These are phyloP conservation scores for Acleris laterana DNA, from an alignment of 2,888 invertebrate species.

Conservation along the genomic window DNA sequence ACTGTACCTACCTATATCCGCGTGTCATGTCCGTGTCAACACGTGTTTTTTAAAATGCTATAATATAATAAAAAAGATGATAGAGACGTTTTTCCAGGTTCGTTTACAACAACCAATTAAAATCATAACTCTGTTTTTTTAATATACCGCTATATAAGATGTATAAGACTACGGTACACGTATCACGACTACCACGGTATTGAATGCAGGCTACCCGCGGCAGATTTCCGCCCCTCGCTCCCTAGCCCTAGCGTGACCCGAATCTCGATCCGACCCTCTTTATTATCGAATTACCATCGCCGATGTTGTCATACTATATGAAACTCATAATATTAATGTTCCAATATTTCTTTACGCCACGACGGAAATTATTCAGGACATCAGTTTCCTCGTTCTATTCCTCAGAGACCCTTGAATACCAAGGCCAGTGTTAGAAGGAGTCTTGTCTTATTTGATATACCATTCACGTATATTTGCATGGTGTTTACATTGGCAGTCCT, in stretches of 20 bases:
- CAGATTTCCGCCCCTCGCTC: neutral
- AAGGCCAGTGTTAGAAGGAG: slow-evolving; percentile 17
- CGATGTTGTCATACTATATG: slow-evolving; percentile 25
- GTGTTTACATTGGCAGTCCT: slow-evolving; percentile 7
- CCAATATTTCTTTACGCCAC: neutral
- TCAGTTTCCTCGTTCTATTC: slow-evolving; percentile 14
- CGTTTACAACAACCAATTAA: no score
- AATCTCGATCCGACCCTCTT: slow-evolving; percentile 44
- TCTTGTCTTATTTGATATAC: slow-evolving; percentile 11
- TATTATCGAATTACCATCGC: slow-evolving; percentile 50
- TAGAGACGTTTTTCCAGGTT: no score
- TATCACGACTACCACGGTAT: neutral
- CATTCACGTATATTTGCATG: slow-evolving; percentile 21
- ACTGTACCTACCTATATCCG: no score
- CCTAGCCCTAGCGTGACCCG: slow-evolving; percentile 27
- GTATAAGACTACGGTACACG: no score
- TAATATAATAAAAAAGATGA: no score
- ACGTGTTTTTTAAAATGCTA: no score
- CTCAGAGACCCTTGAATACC: slow-evolving; percentile 4
- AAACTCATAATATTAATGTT: slow-evolving; percentile 11
- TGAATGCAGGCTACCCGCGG: slow-evolving; percentile 9
- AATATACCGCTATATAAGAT: no score
- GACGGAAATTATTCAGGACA: slow-evolving; percentile 9
- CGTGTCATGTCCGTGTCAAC: no score
- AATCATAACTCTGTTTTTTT: no score